Base-by-base conservation (phyloP, 2,113 vertebrate species). In the Corythornis cristatus region DNA sequence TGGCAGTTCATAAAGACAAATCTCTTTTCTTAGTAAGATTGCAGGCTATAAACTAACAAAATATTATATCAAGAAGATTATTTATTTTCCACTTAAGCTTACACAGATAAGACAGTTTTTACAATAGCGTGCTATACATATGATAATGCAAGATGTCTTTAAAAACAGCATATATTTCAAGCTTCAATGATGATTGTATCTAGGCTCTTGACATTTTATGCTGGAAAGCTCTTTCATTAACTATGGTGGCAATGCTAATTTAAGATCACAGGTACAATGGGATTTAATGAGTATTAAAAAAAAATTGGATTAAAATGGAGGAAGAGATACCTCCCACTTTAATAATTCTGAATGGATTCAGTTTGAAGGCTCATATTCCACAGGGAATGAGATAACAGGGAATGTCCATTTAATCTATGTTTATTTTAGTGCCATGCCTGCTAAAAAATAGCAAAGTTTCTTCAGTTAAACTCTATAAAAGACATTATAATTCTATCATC, bases 11-110 rank as follows among this genome's bases (percentile, higher is more conserved):
- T 72, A 91, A 92, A 78, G 75, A 89, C 85, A 93, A 95, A 95
- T 94, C 93, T 89, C 53, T 85, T 93, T 89, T 92, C 92, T 91
- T 57, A 77, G 83, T 75, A 86, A 90, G 96, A 91, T 61, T 95
- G 85, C 61, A 88, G 56, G 65, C 89, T 95, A 91, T 74, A 91
- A 95, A 56, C 33, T 91, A 80, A 83, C 33, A 90, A 93, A 96
- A 75, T 90, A 56, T 33, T 76, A 66, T 81, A 95, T 93, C 89
- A 57, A 88, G 91, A 77, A 94, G 89, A 95, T 95, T 93, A 95
- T 95, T 96, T 93, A 95, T 95, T 95, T 96, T 96, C 88, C 91
- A 93, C 87, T 96, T 95, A 88, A 81, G 91, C 89, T 68, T 83
- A 40, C 74, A 68, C 79, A 35, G 95, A 96, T 95, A 95, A 95